A percentile compares a stretch with the other conserved stretches of the same genome.
phyloP scores from a whole-genome alignment of 2,797 vertebrate species.

The Huso huso region DNA sequence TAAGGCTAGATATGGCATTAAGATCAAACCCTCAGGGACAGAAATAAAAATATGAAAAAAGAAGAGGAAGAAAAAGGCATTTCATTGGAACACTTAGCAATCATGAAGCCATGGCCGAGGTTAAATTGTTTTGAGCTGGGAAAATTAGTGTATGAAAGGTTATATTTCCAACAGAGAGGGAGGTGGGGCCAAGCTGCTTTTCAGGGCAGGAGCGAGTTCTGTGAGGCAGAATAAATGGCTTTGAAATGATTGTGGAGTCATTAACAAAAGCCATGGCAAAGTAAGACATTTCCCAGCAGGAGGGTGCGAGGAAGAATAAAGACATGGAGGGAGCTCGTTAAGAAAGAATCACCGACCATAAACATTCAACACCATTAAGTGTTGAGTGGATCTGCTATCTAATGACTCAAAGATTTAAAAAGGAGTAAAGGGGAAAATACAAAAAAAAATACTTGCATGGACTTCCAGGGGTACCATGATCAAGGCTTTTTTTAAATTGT shows the following conservation, averaged over 20 bases:
- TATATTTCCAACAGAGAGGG: conserved; percentile 65
- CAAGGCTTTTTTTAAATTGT: background rate
- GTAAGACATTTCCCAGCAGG: conserved; percentile 76
- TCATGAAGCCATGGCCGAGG: conserved; percentile 73
- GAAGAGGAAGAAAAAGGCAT: conserved; percentile 45
- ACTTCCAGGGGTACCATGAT: no score
- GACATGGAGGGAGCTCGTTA: conserved; percentile 70
- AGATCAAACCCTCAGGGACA: background rate
- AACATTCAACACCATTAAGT: conserved; percentile 63
- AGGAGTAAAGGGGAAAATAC: background rate
- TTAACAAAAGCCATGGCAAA: conserved; percentile 72
- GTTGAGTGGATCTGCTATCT: conserved; percentile 76
- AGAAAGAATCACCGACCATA: conserved; percentile 55
- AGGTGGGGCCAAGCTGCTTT: conserved; percentile 58
- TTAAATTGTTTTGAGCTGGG: conserved; percentile 79
- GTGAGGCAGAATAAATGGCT: conserved; percentile 53
- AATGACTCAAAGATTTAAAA: conserved; percentile 79
- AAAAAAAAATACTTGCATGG: no score
- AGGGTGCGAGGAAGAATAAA: conserved; percentile 67
- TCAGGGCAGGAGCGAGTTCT: conserved; percentile 61
- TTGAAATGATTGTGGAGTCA: conserved; percentile 71
- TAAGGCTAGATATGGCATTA: no score
- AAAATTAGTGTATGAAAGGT: conserved; percentile 81
- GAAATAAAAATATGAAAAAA: background rate
- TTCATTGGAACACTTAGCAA: conserved; percentile 76